Evolutionary conservation across 2,113 vertebrate species (phyloP).

Genomic region (Grammomys surdaster): DNA sequence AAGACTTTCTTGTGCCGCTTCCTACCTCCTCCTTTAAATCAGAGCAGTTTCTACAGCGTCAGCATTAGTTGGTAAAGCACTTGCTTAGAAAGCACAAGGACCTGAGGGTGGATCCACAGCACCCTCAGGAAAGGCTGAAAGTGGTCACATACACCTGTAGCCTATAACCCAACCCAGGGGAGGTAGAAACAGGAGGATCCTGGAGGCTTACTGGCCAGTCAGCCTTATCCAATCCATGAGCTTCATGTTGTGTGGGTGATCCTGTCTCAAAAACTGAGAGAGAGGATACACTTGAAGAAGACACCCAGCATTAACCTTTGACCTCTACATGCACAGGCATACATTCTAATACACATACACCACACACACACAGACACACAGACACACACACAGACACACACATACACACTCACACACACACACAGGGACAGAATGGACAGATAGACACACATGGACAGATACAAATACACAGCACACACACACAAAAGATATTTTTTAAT

Average conservation of each 20-base stretch:
- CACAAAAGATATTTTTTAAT: background rate
- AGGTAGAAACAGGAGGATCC: background rate
- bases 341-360: background rate
- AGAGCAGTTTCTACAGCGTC: background rate
- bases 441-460: background rate
- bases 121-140: background rate
- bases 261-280: background rate
- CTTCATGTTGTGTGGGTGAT: background rate
- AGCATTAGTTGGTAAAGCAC: background rate
- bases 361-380: background rate
- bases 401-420: background rate
- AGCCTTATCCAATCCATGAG: background rate
- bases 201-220: background rate
- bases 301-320: background rate
- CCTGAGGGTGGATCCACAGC: background rate
- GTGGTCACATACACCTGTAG: background rate
- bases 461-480: background rate
- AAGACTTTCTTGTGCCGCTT: background rate
- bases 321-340: background rate
- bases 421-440: background rate
- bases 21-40: background rate
- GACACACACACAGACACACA: background rate
- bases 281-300: background rate
- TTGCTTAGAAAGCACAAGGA: background rate
- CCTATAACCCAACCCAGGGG: background rate